Conservation (phyloP, 1,140 invertebrate species). For the Orius laevigatus region DNA sequence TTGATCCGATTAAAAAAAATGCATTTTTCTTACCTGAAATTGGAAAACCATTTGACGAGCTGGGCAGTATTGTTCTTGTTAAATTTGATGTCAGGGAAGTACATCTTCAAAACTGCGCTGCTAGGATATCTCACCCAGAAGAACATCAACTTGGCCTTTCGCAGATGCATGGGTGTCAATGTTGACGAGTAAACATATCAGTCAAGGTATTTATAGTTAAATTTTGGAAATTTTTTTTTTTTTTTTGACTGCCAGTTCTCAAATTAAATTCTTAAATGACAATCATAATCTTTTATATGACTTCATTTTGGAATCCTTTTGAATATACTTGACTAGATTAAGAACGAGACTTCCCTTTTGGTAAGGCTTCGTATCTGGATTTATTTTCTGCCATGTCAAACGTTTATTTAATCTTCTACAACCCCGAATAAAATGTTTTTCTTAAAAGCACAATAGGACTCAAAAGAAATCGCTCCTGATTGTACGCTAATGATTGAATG, state of each 20-base stretch:
- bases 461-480: too few relatives aligned
- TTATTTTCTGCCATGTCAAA: slow-evolving; percentile 1
- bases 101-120: slow-evolving; percentile 96
- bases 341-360: slow-evolving; percentile 8
- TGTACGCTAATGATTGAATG: too few relatives aligned
- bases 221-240: background rate
- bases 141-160: slow-evolving; percentile 99
- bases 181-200: slow-evolving; percentile 60
- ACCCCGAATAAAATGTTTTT: too few relatives aligned
- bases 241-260: too few relatives aligned
- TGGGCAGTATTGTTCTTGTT: slow-evolving; percentile 99
- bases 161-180: slow-evolving; percentile 97
- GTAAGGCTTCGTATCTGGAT: slow-evolving; percentile 10
- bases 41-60: slow-evolving; percentile 99
- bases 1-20: background rate
- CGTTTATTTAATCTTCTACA: background rate
- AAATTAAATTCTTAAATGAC: slow-evolving; percentile 6
- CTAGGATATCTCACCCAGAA: slow-evolving; percentile 99
- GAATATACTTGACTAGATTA: slow-evolving; percentile 10
- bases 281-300: slow-evolving; percentile 5
- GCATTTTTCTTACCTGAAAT: slow-evolving; percentile 73
- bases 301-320: slow-evolving; percentile 10
- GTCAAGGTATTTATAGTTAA: slow-evolving; percentile 19
- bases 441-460: too few relatives aligned
- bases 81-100: slow-evolving; percentile 99